Evolutionary conservation across 1,140 invertebrate species (phyloP), one percentile per base, ranked within the genome.

Genomic region (Drosophila funebris): DNA sequence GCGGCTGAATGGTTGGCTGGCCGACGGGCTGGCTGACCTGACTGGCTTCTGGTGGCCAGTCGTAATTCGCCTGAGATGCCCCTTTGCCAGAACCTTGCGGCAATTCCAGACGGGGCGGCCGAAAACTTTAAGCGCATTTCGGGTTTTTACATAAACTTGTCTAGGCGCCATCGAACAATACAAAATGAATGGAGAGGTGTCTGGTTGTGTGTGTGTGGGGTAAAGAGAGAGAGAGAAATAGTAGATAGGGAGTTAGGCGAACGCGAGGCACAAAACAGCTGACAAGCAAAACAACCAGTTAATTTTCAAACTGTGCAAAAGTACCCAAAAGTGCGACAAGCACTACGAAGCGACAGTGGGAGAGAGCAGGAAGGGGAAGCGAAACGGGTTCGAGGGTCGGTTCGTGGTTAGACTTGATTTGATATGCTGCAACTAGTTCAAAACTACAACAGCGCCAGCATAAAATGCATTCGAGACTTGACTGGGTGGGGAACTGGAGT

Each of bases 301-400:
- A 84, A 84, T 84, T 84, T 84, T 61, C 58, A 78, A 83, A 83
- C 77, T 83, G 66, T 72, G 71, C 69, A 72, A 70, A 77, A 84
- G 71, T 76, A 56, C 78, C 58, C 66, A 72, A 76, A 73, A 79
- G 24, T 56, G 66, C 54, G n/a, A n/a, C n/a, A n/a, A n/a, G n/a
- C n/a, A n/a, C n/a, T n/a, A 60, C 43, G 54, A 41, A 29, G 31
- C 14, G 8, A 36, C 7, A n/a, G n/a, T 5, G 18, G 7, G 11
- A 22, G 24, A 14, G 13, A 4, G 29, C 1, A 22, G 41, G 4
- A 16, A 11, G 7, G 13, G 13, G 29, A 6, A 46, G 2, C 31
- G 22, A 33, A 60, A 50, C 58, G 44, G 43, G 46, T 63, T 63
- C 39, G 50, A 60, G 48, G 63, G 46, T 46, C 54, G 54, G 11